phyloP scores from a whole-genome alignment of 2,888 invertebrate species.

The Patella caerulea region DNA sequence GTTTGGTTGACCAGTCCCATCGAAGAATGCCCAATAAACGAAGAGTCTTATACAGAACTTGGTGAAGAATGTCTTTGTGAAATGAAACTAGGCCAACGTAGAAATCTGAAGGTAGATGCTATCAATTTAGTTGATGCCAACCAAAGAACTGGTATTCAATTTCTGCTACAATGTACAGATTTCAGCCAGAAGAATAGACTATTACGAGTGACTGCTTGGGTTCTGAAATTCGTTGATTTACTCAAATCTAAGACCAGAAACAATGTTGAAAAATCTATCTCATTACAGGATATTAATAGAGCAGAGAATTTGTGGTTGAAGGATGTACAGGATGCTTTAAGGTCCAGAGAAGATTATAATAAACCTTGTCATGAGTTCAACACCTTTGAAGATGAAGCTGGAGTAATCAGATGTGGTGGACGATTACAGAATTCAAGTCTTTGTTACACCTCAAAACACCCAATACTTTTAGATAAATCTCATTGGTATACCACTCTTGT shows the following conservation, averaged over 20 bases:
- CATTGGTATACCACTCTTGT: slow-evolving; percentile 4
- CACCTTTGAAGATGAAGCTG: neutral
- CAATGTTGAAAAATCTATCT: neutral
- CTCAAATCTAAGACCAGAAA: neutral
- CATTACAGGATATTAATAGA: neutral
- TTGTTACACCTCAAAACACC: neutral
- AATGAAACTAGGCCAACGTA: neutral
- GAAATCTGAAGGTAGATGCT: neutral
- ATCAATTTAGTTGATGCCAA: neutral
- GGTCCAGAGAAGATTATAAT: neutral
- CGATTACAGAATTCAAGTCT: neutral
- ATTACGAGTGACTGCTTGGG: neutral
- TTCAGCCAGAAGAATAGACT: slow-evolving; percentile 2
- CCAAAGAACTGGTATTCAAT: neutral
- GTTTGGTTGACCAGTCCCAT: neutral
- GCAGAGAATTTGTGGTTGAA: neutral
- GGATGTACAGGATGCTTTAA: neutral
- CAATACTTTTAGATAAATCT: neutral
- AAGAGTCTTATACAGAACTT: neutral
- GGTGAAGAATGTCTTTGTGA: neutral
- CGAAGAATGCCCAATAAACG: neutral
- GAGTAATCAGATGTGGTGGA: neutral
- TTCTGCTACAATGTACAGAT: neutral
- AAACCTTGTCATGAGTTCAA: neutral
- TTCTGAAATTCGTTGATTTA: slow-evolving; percentile 1